Evolutionary conservation across 1,140 invertebrate genomes (phyloP).

Genomic region (Cotesia glomerata): DNA sequence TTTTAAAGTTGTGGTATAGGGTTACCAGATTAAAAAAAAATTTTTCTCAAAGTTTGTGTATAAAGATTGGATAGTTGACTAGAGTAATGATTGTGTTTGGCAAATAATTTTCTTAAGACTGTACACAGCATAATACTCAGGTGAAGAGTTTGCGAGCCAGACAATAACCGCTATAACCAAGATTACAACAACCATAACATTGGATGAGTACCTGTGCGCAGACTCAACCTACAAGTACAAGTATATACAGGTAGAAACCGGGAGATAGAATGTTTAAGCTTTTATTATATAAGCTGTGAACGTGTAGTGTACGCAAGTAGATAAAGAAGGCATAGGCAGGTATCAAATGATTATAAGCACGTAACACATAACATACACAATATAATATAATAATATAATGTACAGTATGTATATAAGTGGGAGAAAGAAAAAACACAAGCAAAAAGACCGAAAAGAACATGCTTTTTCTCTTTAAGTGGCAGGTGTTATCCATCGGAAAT

Average conservation of each 20-base stretch:
- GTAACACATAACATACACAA: no score
- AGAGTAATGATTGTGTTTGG: background rate
- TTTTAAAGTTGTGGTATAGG: no score
- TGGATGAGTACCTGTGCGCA: constrained; percentile 27
- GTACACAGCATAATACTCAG: constrained; percentile 26
- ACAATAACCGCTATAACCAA: constrained; percentile 43
- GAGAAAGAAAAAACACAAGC: background rate
- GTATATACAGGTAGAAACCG: background rate
- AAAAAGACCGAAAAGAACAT: constrained; percentile 2
- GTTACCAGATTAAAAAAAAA: no score
- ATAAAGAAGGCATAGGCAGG: constrained; percentile 5
- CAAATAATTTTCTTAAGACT: constrained; percentile 28
- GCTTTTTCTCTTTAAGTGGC: constrained; percentile 21
- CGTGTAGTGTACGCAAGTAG: constrained; percentile 18
- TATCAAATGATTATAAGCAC: background rate
- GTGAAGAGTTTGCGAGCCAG: constrained; percentile 38
- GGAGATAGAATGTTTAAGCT: background rate
- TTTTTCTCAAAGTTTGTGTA: no score
- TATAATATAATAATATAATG: background rate
- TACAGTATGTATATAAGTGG: background rate
- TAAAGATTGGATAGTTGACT: background rate
- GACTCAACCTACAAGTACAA: constrained; percentile 31
- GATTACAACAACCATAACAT: constrained; percentile 34
- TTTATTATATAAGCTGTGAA: constrained; percentile 30
- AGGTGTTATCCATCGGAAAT: constrained; percentile 32